A percentile compares a stretch with the other conserved stretches of the same genome.
Conservation (phyloP, 2,797 vertebrate genomes). For the Distichodus sexfasciatus region DNA sequence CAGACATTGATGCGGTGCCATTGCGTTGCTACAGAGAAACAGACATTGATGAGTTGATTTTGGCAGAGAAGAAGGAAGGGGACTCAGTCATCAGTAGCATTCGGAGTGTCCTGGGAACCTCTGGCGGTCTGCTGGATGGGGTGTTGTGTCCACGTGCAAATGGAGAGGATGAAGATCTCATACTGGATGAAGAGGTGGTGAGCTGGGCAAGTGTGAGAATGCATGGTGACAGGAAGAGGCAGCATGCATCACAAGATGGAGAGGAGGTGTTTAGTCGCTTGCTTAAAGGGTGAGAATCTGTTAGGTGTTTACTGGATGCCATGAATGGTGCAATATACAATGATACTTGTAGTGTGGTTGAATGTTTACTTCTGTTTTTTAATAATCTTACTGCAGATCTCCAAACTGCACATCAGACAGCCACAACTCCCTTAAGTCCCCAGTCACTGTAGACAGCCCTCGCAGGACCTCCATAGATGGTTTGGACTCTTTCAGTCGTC, state of each 20-base stretch:
- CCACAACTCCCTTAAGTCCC: constrained; percentile 70
- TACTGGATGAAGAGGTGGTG: constrained; percentile 64
- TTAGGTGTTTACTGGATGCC: neutral
- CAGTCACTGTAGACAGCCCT: constrained; percentile 73
- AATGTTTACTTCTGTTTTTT: neutral
- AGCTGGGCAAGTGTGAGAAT: constrained; percentile 69
- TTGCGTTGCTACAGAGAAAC: constrained; percentile 83
- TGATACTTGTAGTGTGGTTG: too few relatives aligned
- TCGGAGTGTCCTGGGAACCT: constrained; percentile 74
- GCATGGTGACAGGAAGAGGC: constrained; percentile 64
- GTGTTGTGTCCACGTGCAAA: constrained; percentile 46
- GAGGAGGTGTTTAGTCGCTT: constrained; percentile 70
- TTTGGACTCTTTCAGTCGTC: constrained; percentile 85
- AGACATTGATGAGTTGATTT: constrained; percentile 43
- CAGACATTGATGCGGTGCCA: constrained; percentile 89
- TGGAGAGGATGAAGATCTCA: constrained; percentile 51
- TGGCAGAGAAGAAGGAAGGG: constrained; percentile 60
- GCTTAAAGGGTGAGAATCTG: constrained; percentile 65
- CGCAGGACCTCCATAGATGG: constrained; percentile 77
- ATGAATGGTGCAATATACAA: neutral
- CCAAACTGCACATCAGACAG: constrained; percentile 35
- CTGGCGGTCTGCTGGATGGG: constrained; percentile 45
- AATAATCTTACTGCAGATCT: constrained; percentile 14
- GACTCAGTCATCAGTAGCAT: constrained; percentile 88
- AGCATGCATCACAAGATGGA: constrained; percentile 56